A percentile compares a stretch with the other conserved stretches of the same genome.
Evolutionary conservation across 2,888 invertebrate species (phyloP).

Genomic region (Chymomyza caudatula): DNA sequence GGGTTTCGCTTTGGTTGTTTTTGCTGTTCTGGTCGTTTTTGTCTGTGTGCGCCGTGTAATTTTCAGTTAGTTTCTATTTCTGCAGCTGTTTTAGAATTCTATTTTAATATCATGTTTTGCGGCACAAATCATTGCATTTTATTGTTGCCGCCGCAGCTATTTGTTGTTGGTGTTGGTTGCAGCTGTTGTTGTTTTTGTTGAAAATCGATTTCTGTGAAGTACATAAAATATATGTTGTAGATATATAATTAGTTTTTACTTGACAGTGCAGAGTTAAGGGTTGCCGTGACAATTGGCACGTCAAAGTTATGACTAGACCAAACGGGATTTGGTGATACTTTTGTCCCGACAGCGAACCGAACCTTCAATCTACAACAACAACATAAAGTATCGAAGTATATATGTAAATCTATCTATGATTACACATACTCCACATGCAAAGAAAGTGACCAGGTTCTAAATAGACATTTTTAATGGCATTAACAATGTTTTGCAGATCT

Average conservation of each 20-base stretch:
- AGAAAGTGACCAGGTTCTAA: too few relatives aligned
- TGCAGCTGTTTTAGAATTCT: conserved; percentile 24
- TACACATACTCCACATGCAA: too few relatives aligned
- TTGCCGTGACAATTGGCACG: too few relatives aligned
- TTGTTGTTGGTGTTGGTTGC: neutral
- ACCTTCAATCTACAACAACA: too few relatives aligned
- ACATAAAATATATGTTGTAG: neutral
- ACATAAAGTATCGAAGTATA: too few relatives aligned
- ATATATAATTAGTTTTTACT: neutral
- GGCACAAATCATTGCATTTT: conserved; percentile 1
- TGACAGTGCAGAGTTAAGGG: neutral
- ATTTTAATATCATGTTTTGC: conserved; percentile 28
- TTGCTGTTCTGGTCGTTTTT: too few relatives aligned
- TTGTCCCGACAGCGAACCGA: too few relatives aligned
- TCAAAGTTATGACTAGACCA: too few relatives aligned
- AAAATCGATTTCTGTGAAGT: conserved; percentile 27
- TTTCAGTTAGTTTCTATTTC: neutral
- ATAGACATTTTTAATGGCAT: too few relatives aligned
- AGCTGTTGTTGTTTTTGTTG: conserved; percentile 2
- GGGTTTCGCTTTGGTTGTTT: neutral
- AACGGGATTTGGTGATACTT: too few relatives aligned
- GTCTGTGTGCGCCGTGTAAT: neutral
- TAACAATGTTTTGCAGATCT: too few relatives aligned
- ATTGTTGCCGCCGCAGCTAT: neutral
- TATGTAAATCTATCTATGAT: too few relatives aligned